Base-by-base conservation (phyloP, 2,113 vertebrate species). In the Sinosuthora webbiana region DNA sequence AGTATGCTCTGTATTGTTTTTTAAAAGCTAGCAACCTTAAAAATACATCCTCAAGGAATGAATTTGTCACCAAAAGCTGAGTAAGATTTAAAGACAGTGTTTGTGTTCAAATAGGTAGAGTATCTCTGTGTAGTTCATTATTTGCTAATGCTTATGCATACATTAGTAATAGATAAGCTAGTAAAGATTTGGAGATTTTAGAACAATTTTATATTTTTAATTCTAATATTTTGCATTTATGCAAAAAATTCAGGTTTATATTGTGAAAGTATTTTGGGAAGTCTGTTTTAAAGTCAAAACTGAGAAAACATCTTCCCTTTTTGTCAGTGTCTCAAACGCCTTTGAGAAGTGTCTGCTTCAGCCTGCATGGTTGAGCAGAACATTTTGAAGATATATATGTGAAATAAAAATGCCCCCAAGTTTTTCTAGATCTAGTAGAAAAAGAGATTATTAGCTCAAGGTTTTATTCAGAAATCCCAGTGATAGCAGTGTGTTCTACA, bases 311-410 rank as follows among this genome's bases (percentile, higher is more conserved):
- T 78, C 12, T 52, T 33, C 27, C 3, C 9, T 81, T 75, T 75
- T 82, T 2, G 0, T 25, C 41, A 1, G 33, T 31, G 33, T 53
- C 21, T 84, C 8, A 33, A 25, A 22, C 0, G 0, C 47, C 31
- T 25, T 18, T 28, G 42, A 85, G 65, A 87, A 41, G 7, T 25
- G 24, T 42, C 49, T 80, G 35, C 45, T 62, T 77, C 50, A 90
- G 65, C 35, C 28, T 49, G 65, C 14, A 5, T 35, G 44, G 25
- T 45, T 83, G 49, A 78, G 52, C 45, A 84, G 81, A 87, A 62
- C 12, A 37, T 81, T 76, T 63, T 80, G 35, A 60, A 89, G 57
- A 42, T 78, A 31, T 5, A 8, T 33, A 41, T 2, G 6, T 67
- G 70, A 79, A 78, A 75, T 37, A 81, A 62, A 88, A 62, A 44